Base-by-base conservation (phyloP, 2,888 invertebrate species). In the Drosophila niveifrons region DNA sequence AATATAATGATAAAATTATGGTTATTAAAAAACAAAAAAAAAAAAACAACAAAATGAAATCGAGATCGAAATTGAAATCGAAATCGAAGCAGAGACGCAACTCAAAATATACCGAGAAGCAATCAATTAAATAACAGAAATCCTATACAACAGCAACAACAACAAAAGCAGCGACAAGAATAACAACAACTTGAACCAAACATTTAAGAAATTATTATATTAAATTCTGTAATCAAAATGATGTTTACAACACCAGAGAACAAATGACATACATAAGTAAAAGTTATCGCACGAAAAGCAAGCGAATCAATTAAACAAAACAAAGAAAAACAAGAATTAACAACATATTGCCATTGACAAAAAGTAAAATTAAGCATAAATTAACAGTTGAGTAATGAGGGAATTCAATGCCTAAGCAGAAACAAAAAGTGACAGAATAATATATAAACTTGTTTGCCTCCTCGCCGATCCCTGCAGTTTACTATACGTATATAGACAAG, bases 41-140 rank as follows among this genome's bases (percentile, higher is more conserved):
- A n/a, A n/a, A 47, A 23, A 44, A 56, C n/a, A 18, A 61, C 46
- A 59, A 28, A 62, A 23, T 18, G 9, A 50, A 51, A 64, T 57
- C 36, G 46, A 58, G 46, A 66, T 59, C 41, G 55, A 55, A 44
- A 23, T 23, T 15, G 9, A 50, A 48, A 64, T 57, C 36, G 43
- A 58, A 48, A 66, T 59, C 41, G 55, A 55, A 48, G 55, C 55
- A 44, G 28, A 53, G 29, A 29, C 29, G 43, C 10, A 53, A 59
- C 39, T 41, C 11, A 29, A 59, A 66, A 65, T 15, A 58, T 52
- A 72, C 78, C 65, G 78, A 78, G 66, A 84, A 78, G 85, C 85
- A 88, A 88, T 85, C 88, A 88, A 82, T 82, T 72, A 84, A 80
- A 68, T 52, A 53, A 72, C 31, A 31, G 13, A 47, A 77, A 63